Evolutionary conservation across 2,113 vertebrate genomes (phyloP).

Genomic region (Motacilla tschutschensis): DNA sequence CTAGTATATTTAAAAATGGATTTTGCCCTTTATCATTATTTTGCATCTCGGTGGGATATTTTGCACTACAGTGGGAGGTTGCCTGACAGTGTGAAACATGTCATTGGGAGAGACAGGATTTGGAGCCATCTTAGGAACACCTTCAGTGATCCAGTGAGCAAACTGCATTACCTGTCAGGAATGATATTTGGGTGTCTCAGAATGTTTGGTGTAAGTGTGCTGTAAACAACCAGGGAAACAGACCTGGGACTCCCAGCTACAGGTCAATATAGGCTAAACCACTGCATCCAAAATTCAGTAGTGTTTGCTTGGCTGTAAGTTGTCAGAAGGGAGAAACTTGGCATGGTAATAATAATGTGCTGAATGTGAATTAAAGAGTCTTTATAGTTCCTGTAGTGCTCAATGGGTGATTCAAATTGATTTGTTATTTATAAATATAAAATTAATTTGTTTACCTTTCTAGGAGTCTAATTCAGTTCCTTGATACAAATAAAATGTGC

Average conservation of each 20-base stretch:
- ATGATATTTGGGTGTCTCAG: background rate
- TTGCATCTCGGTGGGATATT: background rate
- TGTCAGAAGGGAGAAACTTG: background rate
- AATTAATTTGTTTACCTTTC: constrained; percentile 31
- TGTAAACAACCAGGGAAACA: background rate
- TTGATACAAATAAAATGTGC: background rate
- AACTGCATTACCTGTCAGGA: background rate
- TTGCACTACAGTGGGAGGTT: background rate
- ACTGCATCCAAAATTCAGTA: background rate
- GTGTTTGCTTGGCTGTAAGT: background rate
- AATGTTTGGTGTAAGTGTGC: background rate
- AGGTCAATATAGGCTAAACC: background rate
- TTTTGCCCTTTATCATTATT: background rate
- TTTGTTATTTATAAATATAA: constrained; percentile 3
- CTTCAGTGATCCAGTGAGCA: background rate
- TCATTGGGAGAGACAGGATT: background rate
- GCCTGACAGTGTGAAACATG: fast-evolving
- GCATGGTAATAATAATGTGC: background rate
- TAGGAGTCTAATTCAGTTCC: background rate
- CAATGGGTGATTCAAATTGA: constrained; percentile 1
- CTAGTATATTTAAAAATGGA: background rate
- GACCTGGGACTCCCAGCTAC: background rate
- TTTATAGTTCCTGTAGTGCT: constrained; percentile 1
- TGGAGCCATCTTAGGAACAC: background rate
- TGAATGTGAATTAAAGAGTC: background rate